phyloP scores from a whole-genome alignment of 2,113 vertebrate genomes.

The Prionailurus bengalensis region DNA sequence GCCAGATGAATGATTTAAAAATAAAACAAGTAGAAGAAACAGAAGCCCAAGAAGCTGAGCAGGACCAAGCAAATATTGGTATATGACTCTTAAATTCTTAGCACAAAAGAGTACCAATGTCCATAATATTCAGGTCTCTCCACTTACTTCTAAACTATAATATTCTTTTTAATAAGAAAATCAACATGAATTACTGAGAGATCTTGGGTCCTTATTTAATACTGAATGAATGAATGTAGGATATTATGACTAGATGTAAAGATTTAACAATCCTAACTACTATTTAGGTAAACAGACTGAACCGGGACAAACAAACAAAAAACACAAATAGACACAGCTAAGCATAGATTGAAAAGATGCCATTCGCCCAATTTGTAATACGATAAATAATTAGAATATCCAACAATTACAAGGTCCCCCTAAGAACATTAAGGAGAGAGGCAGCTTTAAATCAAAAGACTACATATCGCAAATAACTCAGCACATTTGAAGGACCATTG shows the following conservation, averaged over 20 bases:
- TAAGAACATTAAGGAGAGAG: background rate
- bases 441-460: background rate
- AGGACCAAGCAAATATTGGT: background rate
- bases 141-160: background rate
- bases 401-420: background rate
- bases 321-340: background rate
- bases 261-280: background rate
- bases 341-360: background rate
- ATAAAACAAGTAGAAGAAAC: background rate
- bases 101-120: background rate
- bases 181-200: background rate
- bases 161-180: background rate
- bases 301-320: background rate
- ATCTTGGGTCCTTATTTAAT: background rate
- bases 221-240: background rate
- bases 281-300: background rate
- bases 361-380: conserved; percentile 17
- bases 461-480: conserved; percentile 2
- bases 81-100: background rate
- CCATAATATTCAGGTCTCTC: background rate
- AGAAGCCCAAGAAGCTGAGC: background rate
- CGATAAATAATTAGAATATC: background rate
- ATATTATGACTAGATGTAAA: background rate
- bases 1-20: background rate
- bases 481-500: background rate